These are phyloP conservation scores for Andrena haemorrhoa DNA, from an alignment of 2,888 invertebrate species.

Conservation along the genomic window DNA sequence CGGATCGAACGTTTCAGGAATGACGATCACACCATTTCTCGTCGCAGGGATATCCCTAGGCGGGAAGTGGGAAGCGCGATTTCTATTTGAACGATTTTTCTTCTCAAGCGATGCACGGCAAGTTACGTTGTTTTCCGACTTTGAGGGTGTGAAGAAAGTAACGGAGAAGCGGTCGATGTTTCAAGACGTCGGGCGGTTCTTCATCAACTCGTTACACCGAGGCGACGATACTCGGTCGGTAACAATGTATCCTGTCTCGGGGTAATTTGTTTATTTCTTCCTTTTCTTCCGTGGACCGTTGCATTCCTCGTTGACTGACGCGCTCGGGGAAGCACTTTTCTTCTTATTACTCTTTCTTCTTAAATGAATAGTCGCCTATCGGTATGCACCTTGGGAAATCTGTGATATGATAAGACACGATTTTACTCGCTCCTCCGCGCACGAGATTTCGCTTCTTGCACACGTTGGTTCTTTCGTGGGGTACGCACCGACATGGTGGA, in stretches of 20 bases:
- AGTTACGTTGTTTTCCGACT: conserved; percentile 84
- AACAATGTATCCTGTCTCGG: conserved; percentile 33
- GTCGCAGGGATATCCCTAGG: not conserved
- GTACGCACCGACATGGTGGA: conserved; percentile 46
- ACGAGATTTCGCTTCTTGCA: conserved; percentile 63
- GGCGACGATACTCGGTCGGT: conserved; percentile 17
- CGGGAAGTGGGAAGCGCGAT: conserved; percentile 29
- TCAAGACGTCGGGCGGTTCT: conserved; percentile 29
- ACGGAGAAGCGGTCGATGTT: conserved; percentile 76
- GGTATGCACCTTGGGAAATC: conserved; percentile 82
- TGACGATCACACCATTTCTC: conserved; percentile 55
- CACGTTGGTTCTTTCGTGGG: conserved; percentile 58
- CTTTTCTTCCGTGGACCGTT: conserved; percentile 24
- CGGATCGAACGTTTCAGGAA: conserved; percentile 84
- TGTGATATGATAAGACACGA: conserved; percentile 81
- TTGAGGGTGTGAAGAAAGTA: conserved; percentile 70
- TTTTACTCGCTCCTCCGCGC: conserved; percentile 59
- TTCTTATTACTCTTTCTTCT: conserved; percentile 53
- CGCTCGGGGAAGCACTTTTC: conserved; percentile 33
- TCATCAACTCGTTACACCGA: conserved; percentile 23
- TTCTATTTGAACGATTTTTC: conserved; percentile 54
- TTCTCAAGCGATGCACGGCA: conserved; percentile 71
- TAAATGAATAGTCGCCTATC: conserved; percentile 58
- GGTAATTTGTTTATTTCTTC: conserved; percentile 6
- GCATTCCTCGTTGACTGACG: conserved; percentile 69